Conservation (phyloP, 1,140 invertebrate genomes). For the Heliconius himera region DNA sequence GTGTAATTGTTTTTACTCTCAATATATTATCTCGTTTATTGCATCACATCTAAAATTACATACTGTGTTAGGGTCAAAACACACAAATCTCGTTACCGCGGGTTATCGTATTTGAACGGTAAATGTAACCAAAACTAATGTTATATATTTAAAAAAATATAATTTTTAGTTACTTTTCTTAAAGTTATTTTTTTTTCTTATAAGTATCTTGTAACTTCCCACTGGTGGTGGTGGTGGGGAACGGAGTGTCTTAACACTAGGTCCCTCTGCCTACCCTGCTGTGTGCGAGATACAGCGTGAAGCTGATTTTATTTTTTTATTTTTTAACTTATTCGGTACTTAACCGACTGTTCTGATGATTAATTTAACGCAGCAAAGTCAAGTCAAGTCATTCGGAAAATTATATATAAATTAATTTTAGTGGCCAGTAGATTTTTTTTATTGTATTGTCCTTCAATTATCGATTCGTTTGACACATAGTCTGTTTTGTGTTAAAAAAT, state of each 20-base stretch:
- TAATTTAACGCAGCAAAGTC: neutral
- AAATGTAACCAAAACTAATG: neutral
- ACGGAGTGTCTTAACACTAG: too few relatives aligned
- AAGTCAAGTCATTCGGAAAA: conserved; percentile 1
- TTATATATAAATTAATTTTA: neutral
- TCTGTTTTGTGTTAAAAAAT: neutral
- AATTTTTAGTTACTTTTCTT: too few relatives aligned
- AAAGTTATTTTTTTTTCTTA: too few relatives aligned
- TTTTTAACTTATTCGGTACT: neutral
- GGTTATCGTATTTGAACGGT: neutral
- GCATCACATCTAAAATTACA: neutral
- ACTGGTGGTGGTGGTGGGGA: too few relatives aligned
- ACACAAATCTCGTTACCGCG: neutral
- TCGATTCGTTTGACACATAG: neutral
- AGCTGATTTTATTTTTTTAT: too few relatives aligned
- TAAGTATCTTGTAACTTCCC: neutral
- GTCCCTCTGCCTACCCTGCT: too few relatives aligned
- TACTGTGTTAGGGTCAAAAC: neutral
- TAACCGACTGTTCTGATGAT: neutral
- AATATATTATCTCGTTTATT: neutral
- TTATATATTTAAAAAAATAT: neutral
- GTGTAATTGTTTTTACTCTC: neutral
- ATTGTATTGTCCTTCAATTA: neutral
- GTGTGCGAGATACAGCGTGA: too few relatives aligned
- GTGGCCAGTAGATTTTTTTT: neutral